Evolutionary conservation across 2,113 vertebrate species (phyloP), one percentile per base, ranked within the genome.

Genomic region (Helogale parvula): DNA sequence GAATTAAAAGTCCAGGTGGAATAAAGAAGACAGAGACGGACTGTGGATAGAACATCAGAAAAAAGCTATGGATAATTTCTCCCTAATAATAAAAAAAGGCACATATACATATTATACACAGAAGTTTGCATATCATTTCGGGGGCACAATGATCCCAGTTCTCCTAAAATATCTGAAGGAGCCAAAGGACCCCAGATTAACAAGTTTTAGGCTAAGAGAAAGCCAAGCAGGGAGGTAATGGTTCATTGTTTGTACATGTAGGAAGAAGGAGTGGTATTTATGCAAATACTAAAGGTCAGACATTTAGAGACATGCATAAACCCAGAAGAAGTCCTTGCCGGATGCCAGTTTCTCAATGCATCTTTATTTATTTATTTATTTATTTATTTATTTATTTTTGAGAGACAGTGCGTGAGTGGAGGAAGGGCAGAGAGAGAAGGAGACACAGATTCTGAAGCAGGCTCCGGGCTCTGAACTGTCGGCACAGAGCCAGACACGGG

Each of bases 11-110:
- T 88, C 76, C 63, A 85, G 29, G 41, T 9, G 21, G 81, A 81
- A 86, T 65, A 88, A 93, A 92, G n/a, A 47, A 89, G 50, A 88
- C 50, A 92, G 81, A 86, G 41, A 52, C 23, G 72, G 57, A 69
- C 33, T 74, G 25, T 17, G 16, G 29, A 31, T 21, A 88, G 60
- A 89, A 89, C 21, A 85, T 5, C 12, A 7, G 25, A 54, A 63
- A 52, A 93, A 93, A 94, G 23, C 38, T 52, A 86, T 52, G 31
- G 47, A 33, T 17, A 29, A 21, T n/a, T 82, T 76, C 2, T 25
- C 66, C 14, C 31, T 1, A 27, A 10, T 33, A 14, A 35, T 31
- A 47, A 80, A 79, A 71, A 85, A 52, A 77, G 86, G 50, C 50
- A 63, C 60, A 57, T n/a, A 45, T n/a, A 81, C 23, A 50, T n/a